These are phyloP conservation scores for Mantis religiosa DNA, from an alignment of 2,888 invertebrate genomes.

Conservation along the genomic window DNA sequence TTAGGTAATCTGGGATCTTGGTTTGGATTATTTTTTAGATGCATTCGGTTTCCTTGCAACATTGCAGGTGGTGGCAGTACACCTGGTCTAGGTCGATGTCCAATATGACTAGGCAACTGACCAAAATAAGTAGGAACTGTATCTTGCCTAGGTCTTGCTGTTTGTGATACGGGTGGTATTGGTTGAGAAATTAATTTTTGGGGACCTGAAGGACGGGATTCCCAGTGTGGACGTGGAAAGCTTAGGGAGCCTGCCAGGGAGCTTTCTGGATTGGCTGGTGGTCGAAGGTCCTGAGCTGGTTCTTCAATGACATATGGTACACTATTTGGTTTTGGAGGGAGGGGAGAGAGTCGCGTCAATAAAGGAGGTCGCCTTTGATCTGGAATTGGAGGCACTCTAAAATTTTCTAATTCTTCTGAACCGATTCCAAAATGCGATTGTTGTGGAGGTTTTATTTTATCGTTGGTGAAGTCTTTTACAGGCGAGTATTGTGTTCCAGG, in stretches of 20 bases:
- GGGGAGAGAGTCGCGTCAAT: neutral
- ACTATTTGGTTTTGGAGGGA: constrained; percentile 3
- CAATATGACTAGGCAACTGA: neutral
- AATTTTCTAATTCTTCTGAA: neutral
- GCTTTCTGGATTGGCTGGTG: constrained; percentile 20
- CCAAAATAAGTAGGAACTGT: neutral
- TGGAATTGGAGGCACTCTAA: neutral
- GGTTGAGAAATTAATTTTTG: constrained; percentile 1
- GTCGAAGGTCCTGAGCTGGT: constrained; percentile 21
- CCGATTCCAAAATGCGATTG: neutral
- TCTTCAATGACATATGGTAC: constrained; percentile 2
- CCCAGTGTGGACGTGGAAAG: neutral
- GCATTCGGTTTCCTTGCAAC: constrained; percentile 5
- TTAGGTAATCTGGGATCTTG: constrained; percentile 52
- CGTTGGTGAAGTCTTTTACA: neutral
- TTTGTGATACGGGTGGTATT: constrained; percentile 30
- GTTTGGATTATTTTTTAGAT: neutral
- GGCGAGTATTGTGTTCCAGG: neutral
- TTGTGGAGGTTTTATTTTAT: neutral
- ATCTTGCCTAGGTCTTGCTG: constrained; percentile 31
- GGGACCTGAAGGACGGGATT: neutral
- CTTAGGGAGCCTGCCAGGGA: neutral
- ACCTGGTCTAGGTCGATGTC: neutral
- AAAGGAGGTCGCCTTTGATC: neutral
- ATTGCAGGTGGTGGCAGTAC: neutral